phyloP scores from a whole-genome alignment of 1,140 invertebrate genomes.

The Philopotamus ludificatus region DNA sequence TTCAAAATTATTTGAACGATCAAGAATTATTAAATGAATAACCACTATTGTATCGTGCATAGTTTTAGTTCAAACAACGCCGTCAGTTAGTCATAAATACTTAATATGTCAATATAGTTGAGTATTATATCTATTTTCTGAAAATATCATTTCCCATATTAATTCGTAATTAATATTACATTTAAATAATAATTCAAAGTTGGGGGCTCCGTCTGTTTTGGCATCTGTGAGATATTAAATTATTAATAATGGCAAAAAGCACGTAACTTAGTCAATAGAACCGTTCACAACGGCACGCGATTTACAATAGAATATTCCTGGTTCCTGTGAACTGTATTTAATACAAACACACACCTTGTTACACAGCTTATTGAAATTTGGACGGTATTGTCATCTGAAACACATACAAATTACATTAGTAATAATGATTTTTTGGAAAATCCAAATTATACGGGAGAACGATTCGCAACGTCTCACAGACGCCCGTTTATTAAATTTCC shows the following conservation, averaged over 20 bases:
- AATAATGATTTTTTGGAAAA: too few species aligned
- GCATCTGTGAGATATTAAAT: slow-evolving; percentile 8
- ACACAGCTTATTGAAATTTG: not conserved
- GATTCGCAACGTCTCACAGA: not conserved
- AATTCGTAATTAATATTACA: slow-evolving; percentile 4
- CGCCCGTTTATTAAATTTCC: not conserved
- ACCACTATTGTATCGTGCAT: too few species aligned
- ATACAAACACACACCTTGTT: not conserved
- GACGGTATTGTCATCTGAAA: not conserved
- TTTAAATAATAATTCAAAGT: too few species aligned
- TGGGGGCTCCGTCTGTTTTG: not conserved
- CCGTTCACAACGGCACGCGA: not conserved
- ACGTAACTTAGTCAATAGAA: slow-evolving; percentile 18
- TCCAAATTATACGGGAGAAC: not conserved
- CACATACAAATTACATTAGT: not conserved
- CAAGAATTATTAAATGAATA: too few species aligned
- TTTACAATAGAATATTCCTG: not conserved
- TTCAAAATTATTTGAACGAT: too few species aligned
- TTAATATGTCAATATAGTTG: too few species aligned
- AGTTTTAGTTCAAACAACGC: too few species aligned
- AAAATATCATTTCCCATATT: too few species aligned
- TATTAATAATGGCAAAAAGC: slow-evolving; percentile 26
- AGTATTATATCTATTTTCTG: too few species aligned
- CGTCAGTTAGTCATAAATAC: too few species aligned
- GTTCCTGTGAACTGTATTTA: not conserved